Evolutionary conservation across 2,113 vertebrate genomes (phyloP), one percentile per base, ranked within the genome.

Genomic region (Platichthys stellatus): DNA sequence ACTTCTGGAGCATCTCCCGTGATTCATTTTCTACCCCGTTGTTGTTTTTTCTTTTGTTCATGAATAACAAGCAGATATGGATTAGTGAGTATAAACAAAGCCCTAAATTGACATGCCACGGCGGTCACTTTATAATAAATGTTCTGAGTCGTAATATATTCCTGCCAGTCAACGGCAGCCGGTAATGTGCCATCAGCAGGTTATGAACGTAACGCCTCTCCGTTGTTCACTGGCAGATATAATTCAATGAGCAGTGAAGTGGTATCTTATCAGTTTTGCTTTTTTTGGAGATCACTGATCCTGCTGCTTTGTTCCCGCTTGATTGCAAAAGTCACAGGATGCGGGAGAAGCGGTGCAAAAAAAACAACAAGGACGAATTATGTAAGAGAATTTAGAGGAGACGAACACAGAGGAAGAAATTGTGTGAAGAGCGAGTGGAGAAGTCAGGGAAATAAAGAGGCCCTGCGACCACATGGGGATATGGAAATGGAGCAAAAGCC

Each of bases 31-130:
- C 70, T 67, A 21, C 78, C 70, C 71, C 26, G 72, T 51, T 5
- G 11, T 84, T 80, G 72, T 82, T 11, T 78, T 84, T 81, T 10
- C 76, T 83, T 65, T 43, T 15, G 40, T 81, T 89, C 86, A 89
- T 90, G 86, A 90, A 90, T 90, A 83, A 57, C 63, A 84, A 90
- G 71, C 72, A 76, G 65, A 76, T 71, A 78, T 71, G 60, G 70
- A 82, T 89, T 86, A 78, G 67, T 59, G 61, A 71, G 77, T 84
- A 81, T 83, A 90, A 88, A 81, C 60, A 69, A 57, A 26, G 38
- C 60, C 23, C 38, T 77, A 78, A 83, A 85, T 82, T 78, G 86
- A 66, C 80, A 70, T 63, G 78, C 76, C 63, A 63, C 57, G 63
- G 63, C 78, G 80, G 82, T 68, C 49, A 51, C 82, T 74, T 79